phyloP scores from a whole-genome alignment of 2,888 invertebrate genomes.

The Cecidostiba fungosa region DNA sequence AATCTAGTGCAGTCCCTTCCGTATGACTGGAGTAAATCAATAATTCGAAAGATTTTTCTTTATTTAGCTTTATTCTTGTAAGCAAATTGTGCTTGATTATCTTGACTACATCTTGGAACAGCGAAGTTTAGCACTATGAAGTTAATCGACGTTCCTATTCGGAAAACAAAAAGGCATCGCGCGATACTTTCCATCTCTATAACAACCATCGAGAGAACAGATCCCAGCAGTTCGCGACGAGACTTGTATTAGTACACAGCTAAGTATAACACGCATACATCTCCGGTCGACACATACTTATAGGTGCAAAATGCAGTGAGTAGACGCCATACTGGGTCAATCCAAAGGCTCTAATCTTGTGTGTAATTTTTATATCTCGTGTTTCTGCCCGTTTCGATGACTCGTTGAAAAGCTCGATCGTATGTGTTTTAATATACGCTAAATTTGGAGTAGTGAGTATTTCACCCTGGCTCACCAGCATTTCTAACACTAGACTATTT shows the following conservation, averaged over 20 bases:
- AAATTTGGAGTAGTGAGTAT: background rate
- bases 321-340: conserved; percentile 59
- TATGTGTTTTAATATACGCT: background rate
- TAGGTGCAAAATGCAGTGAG: conserved; percentile 43
- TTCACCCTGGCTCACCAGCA: background rate
- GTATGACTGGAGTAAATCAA: background rate
- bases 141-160: background rate
- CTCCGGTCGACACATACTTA: background rate
- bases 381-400: conserved; percentile 23
- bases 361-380: background rate
- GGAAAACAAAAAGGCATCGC: conserved; percentile 28
- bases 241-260: background rate
- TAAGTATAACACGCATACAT: background rate
- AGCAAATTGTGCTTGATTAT: too few relatives aligned
- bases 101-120: background rate
- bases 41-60: background rate
- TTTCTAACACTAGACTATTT: conserved; percentile 25
- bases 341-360: conserved; percentile 24
- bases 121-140: background rate
- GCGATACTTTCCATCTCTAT: conserved; percentile 25
- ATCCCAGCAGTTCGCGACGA: background rate
- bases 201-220: conserved; percentile 17
- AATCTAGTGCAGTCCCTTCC: background rate
- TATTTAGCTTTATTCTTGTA: too few relatives aligned
- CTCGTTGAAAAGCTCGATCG: background rate